Conservation (phyloP, 2,797 vertebrate species). For the Melanotaenia boesemani region DNA sequence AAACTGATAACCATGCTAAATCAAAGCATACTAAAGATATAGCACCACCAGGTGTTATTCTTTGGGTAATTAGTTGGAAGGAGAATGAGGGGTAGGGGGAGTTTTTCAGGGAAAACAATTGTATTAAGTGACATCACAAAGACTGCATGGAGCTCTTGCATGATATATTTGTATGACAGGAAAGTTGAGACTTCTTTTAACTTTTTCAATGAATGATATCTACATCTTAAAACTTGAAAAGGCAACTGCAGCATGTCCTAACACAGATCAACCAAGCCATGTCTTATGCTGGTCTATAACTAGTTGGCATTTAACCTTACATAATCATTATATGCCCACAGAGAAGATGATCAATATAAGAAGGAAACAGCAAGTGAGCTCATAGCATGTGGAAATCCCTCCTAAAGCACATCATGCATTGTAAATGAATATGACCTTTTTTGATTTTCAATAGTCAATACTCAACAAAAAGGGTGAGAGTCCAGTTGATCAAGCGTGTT, state of each 20-base stretch:
- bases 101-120: constrained; percentile 1
- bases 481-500: background rate
- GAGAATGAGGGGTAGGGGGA: background rate
- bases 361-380: constrained; percentile 24
- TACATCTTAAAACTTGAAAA: background rate
- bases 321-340: constrained; percentile 32
- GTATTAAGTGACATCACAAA: constrained; percentile 9
- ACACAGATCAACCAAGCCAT: constrained; percentile 17
- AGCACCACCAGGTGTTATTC: background rate
- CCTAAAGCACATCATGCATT: constrained; percentile 1
- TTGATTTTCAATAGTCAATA: constrained; percentile 43
- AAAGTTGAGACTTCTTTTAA: constrained; percentile 4
- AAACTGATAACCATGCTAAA: background rate
- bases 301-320: constrained; percentile 25
- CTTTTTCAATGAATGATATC: constrained; percentile 19
- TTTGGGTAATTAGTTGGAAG: background rate
- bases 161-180: background rate
- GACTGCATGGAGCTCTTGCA: background rate
- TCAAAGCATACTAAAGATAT: background rate
- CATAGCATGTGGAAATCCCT: constrained; percentile 10
- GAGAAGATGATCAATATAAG: constrained; percentile 24
- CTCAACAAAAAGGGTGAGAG: background rate
- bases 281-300: constrained; percentile 3
- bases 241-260: constrained; percentile 4
- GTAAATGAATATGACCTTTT: constrained; percentile 16